Conservation (phyloP, 2,113 vertebrate species). For the Myotis brandtii region DNA sequence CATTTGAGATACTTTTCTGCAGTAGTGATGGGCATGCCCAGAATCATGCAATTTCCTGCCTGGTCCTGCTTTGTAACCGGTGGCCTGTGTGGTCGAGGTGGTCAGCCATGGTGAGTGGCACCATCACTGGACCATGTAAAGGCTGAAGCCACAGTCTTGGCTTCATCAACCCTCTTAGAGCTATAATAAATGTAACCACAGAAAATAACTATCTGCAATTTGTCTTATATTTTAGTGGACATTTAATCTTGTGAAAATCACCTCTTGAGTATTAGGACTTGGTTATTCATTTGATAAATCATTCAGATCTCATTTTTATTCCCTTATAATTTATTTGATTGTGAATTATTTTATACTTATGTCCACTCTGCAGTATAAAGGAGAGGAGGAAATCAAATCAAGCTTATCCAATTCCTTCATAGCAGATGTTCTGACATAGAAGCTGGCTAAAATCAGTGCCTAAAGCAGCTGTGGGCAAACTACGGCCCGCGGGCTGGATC, state of each 20-base stretch:
- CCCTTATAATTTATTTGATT: background rate
- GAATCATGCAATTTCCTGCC: background rate
- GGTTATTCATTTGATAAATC: background rate
- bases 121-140: too few species aligned
- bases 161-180: background rate
- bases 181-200: background rate
- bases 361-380: background rate
- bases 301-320: slow-evolving; percentile 7
- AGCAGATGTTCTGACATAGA: background rate
- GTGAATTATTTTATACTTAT: background rate
- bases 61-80: background rate
- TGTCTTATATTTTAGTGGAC: background rate
- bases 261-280: background rate
- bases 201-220: background rate
- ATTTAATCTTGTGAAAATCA: slow-evolving; percentile 6
- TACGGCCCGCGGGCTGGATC: too few species aligned
- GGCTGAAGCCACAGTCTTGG: background rate
- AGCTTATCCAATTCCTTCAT: background rate
- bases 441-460: background rate
- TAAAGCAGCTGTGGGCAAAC: too few species aligned
- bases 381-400: background rate
- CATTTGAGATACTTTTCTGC: background rate
- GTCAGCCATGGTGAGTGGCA: background rate
- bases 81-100: background rate
- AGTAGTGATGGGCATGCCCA: background rate